Conservation (phyloP, 2,113 vertebrate genomes). For the Raphicerus campestris region DNA sequence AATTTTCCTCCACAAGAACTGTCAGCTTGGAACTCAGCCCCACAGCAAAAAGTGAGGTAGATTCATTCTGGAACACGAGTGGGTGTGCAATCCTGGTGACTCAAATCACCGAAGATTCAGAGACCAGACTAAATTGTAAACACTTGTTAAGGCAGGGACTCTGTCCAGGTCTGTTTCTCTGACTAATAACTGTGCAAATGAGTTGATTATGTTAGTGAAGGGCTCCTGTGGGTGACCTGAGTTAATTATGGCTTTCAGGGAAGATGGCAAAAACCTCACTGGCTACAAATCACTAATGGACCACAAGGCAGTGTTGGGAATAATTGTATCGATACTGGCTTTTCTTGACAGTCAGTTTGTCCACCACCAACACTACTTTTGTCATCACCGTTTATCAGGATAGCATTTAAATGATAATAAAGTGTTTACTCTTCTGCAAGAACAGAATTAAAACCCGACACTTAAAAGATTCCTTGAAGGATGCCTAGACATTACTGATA, state of each 20-base stretch:
- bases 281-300: background rate
- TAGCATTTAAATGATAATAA: background rate
- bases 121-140: background rate
- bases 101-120: background rate
- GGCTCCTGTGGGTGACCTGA: background rate
- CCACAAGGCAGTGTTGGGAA: background rate
- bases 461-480: background rate
- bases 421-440: background rate
- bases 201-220: background rate
- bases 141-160: background rate
- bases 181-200: background rate
- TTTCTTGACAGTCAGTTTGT: background rate
- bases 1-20: slow-evolving; percentile 12
- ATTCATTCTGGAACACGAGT: background rate
- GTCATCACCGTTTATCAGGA: background rate
- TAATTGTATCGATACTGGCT: background rate
- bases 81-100: background rate
- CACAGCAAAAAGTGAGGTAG: background rate
- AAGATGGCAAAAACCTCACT: background rate
- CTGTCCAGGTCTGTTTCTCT: background rate
- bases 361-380: background rate
- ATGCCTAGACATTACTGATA: background rate
- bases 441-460: background rate
- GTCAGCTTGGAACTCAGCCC: slow-evolving; percentile 24
- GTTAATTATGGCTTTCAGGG: background rate